These are phyloP conservation scores for Aphaenogaster rudis DNA, from an alignment of 1,140 invertebrate genomes.

Conservation along the genomic window DNA sequence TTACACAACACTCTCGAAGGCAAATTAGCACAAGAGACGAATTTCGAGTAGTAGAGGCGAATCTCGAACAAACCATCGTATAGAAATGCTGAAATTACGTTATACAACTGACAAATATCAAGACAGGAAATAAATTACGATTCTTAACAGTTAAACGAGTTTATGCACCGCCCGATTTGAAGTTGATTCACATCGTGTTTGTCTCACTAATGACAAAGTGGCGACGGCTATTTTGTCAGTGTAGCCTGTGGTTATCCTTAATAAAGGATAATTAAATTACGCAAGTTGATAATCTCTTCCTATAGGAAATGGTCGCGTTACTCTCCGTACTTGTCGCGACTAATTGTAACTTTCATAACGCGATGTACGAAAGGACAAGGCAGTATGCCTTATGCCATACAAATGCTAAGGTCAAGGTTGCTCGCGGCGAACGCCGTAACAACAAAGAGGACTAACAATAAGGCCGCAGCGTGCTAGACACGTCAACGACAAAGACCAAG, in stretches of 20 bases:
- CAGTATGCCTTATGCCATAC: neutral
- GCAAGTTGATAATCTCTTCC: neutral
- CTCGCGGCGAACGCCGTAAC: neutral
- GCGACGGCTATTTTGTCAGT: neutral
- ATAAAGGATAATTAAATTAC: neutral
- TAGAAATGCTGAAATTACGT: neutral
- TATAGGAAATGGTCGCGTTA: neutral
- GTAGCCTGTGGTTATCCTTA: neutral
- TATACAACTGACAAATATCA: neutral
- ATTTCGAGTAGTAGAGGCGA: neutral
- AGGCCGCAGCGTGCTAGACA: neutral
- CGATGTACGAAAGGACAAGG: neutral
- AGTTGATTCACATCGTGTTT: neutral
- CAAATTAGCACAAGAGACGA: conserved; percentile 11
- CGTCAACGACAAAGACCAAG: neutral
- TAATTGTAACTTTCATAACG: neutral
- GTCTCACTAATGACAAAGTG: neutral
- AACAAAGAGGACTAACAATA: neutral
- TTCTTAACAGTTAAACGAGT: neutral
- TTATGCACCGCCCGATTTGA: neutral
- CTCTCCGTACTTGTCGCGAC: neutral
- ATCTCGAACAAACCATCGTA: conserved; percentile 4
- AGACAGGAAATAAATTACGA: neutral
- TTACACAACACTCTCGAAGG: neutral
- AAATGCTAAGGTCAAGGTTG: neutral